Evolutionary conservation across 1,140 invertebrate species (phyloP).

Genomic region (Galleria mellonella): DNA sequence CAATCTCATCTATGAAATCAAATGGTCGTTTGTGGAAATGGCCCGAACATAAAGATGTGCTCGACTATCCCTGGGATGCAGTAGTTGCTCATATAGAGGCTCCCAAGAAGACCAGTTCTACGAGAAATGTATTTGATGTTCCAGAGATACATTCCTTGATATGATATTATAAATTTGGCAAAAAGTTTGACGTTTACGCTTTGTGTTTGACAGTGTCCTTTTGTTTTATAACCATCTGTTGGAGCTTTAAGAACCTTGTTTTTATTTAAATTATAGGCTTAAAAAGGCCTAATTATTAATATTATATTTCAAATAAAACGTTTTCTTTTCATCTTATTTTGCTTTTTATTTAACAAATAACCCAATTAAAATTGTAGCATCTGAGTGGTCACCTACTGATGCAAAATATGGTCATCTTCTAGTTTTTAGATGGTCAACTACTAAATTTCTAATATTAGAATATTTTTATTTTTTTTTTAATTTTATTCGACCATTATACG

Average conservation of each 20-base stretch:
- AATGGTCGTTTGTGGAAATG: conserved; percentile 19
- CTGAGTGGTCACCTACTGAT: conserved; percentile 14
- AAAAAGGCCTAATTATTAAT: background rate
- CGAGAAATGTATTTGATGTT: conserved; percentile 16
- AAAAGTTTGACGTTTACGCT: background rate
- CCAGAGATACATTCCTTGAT: conserved; percentile 17
- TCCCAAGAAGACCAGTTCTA: conserved; percentile 16
- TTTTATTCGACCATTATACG: conserved; percentile 14
- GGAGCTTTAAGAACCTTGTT: too few species aligned
- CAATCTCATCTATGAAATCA: conserved; percentile 17
- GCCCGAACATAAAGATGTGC: conserved; percentile 16
- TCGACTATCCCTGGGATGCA: conserved; percentile 16
- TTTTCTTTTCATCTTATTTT: conserved; percentile 7
- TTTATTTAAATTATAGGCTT: too few species aligned
- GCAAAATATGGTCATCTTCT: conserved; percentile 13
- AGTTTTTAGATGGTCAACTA: conserved; percentile 13
- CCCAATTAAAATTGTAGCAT: conserved; percentile 11
- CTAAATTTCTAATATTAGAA: conserved; percentile 13
- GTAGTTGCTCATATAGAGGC: conserved; percentile 16
- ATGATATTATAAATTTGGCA: conserved; percentile 8
- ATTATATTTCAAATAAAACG: conserved; percentile 18
- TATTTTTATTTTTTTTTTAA: conserved; percentile 3
- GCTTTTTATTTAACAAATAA: conserved; percentile 17
- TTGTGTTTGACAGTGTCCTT: too few species aligned
- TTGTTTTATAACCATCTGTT: too few species aligned